Evolutionary conservation across 2,888 invertebrate genomes (phyloP).

Genomic region (Entomobrya proxima): DNA sequence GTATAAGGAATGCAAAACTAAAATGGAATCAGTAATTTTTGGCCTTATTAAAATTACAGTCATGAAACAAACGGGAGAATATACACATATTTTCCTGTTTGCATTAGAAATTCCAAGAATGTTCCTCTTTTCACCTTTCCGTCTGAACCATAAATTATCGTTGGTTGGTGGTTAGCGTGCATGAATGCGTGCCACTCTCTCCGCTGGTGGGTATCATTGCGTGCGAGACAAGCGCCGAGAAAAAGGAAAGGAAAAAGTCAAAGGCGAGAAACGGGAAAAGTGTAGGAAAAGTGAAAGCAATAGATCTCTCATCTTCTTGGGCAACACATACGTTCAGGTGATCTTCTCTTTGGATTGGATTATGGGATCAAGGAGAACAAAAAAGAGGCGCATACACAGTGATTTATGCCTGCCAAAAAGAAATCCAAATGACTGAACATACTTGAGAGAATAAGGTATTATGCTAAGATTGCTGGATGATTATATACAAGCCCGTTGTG

Average conservation of each 20-base stretch:
- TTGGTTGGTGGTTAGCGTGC: neutral
- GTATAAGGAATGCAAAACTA: neutral
- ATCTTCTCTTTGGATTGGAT: constrained; percentile 40
- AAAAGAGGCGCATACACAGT: constrained; percentile 2
- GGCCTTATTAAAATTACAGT: neutral
- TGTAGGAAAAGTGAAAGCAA: constrained; percentile 42
- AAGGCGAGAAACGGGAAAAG: neutral
- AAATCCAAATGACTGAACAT: constrained; percentile 22
- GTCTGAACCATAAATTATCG: constrained; percentile 23
- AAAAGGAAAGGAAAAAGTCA: neutral
- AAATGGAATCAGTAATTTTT: constrained; percentile 34
- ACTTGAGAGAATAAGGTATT: neutral
- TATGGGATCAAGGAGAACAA: constrained; percentile 40
- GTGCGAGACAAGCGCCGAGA: too few species aligned
- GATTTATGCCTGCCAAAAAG: constrained; percentile 32
- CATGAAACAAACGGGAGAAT: neutral
- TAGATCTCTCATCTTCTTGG: constrained; percentile 14
- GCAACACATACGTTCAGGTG: too few species aligned
- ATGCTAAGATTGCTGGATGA: neutral
- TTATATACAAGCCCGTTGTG: neutral
- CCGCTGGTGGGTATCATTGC: neutral
- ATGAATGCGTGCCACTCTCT: neutral
- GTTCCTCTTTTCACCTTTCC: neutral
- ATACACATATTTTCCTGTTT: neutral
- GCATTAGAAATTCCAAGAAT: neutral